Evolutionary conservation across 2,797 vertebrate species (phyloP).

Genomic region (Lycodopsis pacificus): DNA sequence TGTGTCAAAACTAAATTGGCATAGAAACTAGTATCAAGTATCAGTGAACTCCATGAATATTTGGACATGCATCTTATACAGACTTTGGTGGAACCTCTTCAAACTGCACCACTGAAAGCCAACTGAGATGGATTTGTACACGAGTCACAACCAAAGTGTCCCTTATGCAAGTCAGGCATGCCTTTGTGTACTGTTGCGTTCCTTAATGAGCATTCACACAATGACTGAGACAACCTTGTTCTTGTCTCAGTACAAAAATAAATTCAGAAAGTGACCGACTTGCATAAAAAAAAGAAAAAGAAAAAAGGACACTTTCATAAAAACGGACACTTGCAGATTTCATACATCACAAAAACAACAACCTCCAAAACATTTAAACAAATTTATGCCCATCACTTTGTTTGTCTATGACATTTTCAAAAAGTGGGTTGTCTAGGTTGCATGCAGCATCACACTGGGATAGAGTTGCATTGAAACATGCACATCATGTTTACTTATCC

Average conservation of each 20-base stretch:
- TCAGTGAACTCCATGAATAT: slow-evolving; percentile 1
- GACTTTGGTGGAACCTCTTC: slow-evolving; percentile 18
- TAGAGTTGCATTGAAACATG: slow-evolving; percentile 31
- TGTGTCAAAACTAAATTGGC: not conserved
- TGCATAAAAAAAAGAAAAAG: slow-evolving; percentile 37
- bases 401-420: not conserved
- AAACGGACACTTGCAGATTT: slow-evolving; percentile 5
- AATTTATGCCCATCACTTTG: slow-evolving; percentile 84
- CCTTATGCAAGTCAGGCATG: slow-evolving; percentile 40
- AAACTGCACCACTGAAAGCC: slow-evolving; percentile 6
- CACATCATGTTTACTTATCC: slow-evolving; percentile 47
- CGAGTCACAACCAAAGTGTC: slow-evolving; percentile 10
- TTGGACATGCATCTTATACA: not conserved
- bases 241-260: not conserved
- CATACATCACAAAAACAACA: not conserved
- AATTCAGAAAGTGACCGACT: slow-evolving; percentile 21
- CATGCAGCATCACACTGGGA: slow-evolving; percentile 19
- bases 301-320: too few relatives aligned
- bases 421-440: not conserved
- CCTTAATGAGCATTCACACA: not conserved
- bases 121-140: slow-evolving; percentile 26
- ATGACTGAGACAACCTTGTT: not conserved
- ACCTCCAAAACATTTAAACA: slow-evolving; percentile 32
- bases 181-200: not conserved
- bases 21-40: not conserved